A percentile compares a stretch with the other conserved stretches of the same genome.
These are phyloP conservation scores for Sebastes melanostomus DNA, from an alignment of 2,797 vertebrate genomes.

Conservation along the genomic window DNA sequence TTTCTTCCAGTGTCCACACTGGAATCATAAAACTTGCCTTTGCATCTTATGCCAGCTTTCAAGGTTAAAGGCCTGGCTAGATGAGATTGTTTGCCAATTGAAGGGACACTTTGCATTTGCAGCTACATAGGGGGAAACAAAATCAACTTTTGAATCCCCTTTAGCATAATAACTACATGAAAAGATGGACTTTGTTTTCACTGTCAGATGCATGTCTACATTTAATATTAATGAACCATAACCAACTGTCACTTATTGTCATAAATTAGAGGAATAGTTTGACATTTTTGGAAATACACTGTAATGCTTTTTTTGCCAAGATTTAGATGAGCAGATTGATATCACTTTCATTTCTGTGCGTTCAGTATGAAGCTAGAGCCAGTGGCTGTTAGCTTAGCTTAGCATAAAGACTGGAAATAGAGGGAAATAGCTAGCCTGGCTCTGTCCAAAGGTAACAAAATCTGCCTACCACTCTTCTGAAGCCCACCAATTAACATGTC, in stretches of 20 bases:
- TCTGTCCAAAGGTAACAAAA: background rate
- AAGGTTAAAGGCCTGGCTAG: conserved; percentile 60
- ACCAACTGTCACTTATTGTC: background rate
- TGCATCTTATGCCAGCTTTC: conserved; percentile 56
- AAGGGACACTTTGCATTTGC: conserved; percentile 49
- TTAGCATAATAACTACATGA: background rate
- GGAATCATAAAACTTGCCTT: conserved; percentile 64
- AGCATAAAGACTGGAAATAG: background rate
- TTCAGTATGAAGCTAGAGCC: background rate
- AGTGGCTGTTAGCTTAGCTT: background rate
- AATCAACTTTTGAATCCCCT: background rate
- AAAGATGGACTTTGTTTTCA: background rate
- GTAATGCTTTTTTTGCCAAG: background rate
- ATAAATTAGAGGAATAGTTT: background rate
- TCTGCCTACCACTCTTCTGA: background rate
- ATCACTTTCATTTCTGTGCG: background rate
- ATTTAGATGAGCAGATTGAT: background rate
- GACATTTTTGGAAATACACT: background rate
- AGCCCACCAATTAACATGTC: background rate
- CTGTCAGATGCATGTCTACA: background rate
- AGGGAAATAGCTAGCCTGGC: background rate
- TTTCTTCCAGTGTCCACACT: conserved; percentile 35
- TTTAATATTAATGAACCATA: background rate
- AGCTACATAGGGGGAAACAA: background rate
- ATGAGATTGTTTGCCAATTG: conserved; percentile 55